phyloP scores from a whole-genome alignment of 2,797 vertebrate genomes.

The Phyllotis vaccarum region DNA sequence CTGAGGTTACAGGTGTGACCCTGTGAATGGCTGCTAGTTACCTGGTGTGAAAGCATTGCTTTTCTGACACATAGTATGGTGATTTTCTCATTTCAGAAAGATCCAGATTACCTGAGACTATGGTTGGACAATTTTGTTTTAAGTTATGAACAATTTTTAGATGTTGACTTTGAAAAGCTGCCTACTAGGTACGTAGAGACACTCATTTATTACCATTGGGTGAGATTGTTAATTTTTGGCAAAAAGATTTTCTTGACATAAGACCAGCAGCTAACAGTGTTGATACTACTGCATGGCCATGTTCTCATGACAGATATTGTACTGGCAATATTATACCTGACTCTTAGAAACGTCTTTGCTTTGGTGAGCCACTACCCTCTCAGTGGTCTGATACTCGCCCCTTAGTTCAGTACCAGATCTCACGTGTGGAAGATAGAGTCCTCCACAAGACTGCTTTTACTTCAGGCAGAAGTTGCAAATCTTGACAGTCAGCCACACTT shows the following conservation, averaged over 20 bases:
- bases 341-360: slow-evolving; percentile 12
- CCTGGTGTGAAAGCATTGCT: neutral
- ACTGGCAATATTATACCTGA: slow-evolving; percentile 11
- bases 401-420: neutral
- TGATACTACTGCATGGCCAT: neutral
- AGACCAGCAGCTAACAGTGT: neutral
- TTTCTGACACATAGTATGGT: slow-evolving; percentile 24
- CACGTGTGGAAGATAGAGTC: neutral
- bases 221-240: slow-evolving; percentile 57
- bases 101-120: slow-evolving; percentile 97
- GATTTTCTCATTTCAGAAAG: slow-evolving; percentile 90
- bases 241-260: slow-evolving; percentile 37
- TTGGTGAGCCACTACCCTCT: neutral
- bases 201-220: slow-evolving; percentile 44
- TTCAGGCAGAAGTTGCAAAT: slow-evolving; percentile 6
- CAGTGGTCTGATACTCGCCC: neutral
- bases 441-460: neutral
- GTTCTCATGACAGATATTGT: neutral
- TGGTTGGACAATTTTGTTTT: slow-evolving; percentile 98
- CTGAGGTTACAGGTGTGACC: neutral
- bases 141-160: slow-evolving; percentile 96
- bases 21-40: neutral
- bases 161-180: slow-evolving; percentile 98
- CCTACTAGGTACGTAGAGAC: slow-evolving; percentile 93
- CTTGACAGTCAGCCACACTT: neutral